Percentiles rank a stretch among this genome's conserved stretches.
Conservation (phyloP, 2,797 vertebrate species). For the Triplophysa yarkandensis region DNA sequence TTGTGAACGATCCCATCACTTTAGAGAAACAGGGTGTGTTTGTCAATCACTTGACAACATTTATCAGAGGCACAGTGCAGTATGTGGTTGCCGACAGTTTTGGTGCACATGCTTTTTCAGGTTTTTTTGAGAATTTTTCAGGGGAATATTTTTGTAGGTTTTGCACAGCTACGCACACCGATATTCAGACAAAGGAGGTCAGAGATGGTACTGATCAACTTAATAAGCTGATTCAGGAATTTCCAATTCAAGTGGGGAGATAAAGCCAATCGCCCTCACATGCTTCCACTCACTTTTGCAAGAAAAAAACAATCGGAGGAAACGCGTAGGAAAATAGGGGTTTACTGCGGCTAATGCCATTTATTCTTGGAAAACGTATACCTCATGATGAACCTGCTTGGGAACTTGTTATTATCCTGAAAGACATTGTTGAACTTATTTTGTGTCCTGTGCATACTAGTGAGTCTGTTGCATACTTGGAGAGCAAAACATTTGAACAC, state of each 20-base stretch:
- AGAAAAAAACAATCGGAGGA: background rate
- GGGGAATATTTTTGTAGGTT: background rate
- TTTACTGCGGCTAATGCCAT: background rate
- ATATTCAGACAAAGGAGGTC: background rate
- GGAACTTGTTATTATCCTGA: slow-evolving; percentile 13
- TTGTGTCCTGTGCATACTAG: background rate
- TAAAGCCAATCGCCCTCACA: background rate
- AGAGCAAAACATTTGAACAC: slow-evolving; percentile 23
- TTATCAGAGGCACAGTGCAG: background rate
- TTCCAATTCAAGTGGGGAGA: slow-evolving; percentile 19
- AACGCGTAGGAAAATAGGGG: background rate
- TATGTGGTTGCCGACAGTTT: background rate
- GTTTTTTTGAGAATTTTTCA: background rate
- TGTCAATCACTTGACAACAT: background rate
- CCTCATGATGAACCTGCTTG: slow-evolving; percentile 22
- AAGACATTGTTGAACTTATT: slow-evolving; percentile 11
- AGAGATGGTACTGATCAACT: background rate
- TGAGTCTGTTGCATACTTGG: slow-evolving; percentile 17
- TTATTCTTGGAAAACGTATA: slow-evolving; percentile 12
- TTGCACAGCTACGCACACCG: slow-evolving; percentile 1
- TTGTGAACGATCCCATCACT: background rate
- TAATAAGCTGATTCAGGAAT: slow-evolving; percentile 2
- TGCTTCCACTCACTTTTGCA: background rate
- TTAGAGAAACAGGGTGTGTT: slow-evolving; percentile 5
- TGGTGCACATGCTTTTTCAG: background rate